Percentiles rank a stretch among this genome's conserved stretches.
Evolutionary conservation across 2,888 invertebrate species (phyloP).

Genomic region (Eristalinus aeneus): DNA sequence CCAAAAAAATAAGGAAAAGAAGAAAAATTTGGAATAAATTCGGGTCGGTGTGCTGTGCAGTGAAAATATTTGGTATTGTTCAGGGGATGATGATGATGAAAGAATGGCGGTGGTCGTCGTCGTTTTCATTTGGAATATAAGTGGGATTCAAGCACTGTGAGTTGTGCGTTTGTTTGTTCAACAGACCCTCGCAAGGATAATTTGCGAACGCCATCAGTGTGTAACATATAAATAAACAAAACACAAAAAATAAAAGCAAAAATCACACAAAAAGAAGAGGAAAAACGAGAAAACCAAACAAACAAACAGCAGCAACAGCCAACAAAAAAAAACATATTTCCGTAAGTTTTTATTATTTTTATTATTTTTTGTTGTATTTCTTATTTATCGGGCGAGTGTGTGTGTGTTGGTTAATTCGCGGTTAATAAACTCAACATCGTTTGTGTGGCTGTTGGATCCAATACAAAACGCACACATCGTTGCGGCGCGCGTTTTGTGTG

Average conservation of each 20-base stretch:
- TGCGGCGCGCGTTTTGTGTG: not conserved
- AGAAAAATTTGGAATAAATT: too few relatives aligned
- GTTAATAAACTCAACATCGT: slow-evolving; percentile 69
- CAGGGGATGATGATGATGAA: not conserved
- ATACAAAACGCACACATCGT: not conserved
- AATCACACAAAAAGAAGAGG: slow-evolving; percentile 9
- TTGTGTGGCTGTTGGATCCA: not conserved
- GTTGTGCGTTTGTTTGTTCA: not conserved
- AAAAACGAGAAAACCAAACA: not conserved
- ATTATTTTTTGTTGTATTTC: slow-evolving; percentile 16
- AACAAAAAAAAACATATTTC: slow-evolving; percentile 51
- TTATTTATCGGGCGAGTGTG: not conserved
- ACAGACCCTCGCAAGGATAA: slow-evolving; percentile 4
- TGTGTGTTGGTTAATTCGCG: slow-evolving; percentile 69
- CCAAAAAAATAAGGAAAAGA: too few relatives aligned
- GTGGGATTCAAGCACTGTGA: not conserved
- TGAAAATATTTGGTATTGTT: not conserved
- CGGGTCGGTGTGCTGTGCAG: too few relatives aligned
- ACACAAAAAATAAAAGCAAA: slow-evolving; percentile 15
- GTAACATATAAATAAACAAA: slow-evolving; percentile 64
- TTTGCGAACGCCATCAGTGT: slow-evolving; percentile 18
- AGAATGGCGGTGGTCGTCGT: not conserved
- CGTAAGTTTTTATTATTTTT: slow-evolving; percentile 48
- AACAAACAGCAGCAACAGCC: too few relatives aligned
- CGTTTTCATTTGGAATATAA: not conserved